These are phyloP conservation scores for Plutomurus gul DNA, from an alignment of 1,140 invertebrate genomes.

Conservation along the genomic window DNA sequence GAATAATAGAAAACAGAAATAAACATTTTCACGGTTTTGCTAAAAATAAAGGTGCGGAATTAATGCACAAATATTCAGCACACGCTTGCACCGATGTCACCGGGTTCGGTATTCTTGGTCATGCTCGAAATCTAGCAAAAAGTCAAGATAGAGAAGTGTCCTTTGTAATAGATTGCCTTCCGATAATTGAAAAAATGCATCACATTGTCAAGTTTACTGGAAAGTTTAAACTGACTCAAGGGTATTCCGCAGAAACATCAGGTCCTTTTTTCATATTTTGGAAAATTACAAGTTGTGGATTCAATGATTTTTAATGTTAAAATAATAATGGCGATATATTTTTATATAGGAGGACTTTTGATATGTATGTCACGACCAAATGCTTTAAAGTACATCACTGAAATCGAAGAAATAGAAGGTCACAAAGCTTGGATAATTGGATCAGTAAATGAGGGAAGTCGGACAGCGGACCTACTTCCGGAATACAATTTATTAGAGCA, in stretches of 20 bases:
- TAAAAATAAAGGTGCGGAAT: slow-evolving; percentile 68
- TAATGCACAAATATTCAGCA: slow-evolving; percentile 98
- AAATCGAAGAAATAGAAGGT: slow-evolving; percentile 95
- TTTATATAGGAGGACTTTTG: slow-evolving; percentile 76
- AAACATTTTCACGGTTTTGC: too few species aligned
- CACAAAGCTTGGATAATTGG: slow-evolving; percentile 99
- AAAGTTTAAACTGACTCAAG: slow-evolving; percentile 93
- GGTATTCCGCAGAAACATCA: slow-evolving; percentile 86
- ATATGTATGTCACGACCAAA: slow-evolving; percentile 93
- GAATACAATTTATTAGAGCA: background rate
- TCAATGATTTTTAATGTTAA: background rate
- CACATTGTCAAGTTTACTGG: slow-evolving; percentile 91
- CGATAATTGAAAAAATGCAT: slow-evolving; percentile 97
- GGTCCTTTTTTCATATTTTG: slow-evolving; percentile 50
- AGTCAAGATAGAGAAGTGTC: slow-evolving; percentile 97
- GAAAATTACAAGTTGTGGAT: background rate
- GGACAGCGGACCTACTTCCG: slow-evolving; percentile 81
- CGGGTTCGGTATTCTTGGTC: slow-evolving; percentile 93
- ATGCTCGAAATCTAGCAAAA: slow-evolving; percentile 93
- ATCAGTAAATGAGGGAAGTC: slow-evolving; percentile 95
- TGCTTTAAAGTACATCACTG: slow-evolving; percentile 94
- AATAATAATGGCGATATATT: background rate
- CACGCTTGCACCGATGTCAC: slow-evolving; percentile 97
- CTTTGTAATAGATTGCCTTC: slow-evolving; percentile 96
- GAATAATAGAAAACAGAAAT: background rate